Base-by-base conservation (phyloP, 2,888 invertebrate species). In the Clivina fossor region DNA sequence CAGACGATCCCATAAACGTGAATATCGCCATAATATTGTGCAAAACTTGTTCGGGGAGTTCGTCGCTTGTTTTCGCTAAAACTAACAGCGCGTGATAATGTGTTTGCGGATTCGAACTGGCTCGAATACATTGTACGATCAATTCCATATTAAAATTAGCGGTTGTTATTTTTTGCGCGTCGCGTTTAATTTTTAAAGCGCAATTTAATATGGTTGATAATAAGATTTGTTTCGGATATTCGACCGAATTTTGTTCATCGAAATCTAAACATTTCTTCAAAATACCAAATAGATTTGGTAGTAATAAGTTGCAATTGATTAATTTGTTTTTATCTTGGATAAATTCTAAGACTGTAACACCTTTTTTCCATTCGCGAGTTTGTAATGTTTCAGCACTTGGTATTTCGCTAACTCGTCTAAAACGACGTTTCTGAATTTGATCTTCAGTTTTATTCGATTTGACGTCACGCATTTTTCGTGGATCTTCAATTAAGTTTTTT, bases 1-100 rank as follows among this genome's bases (percentile, higher is more conserved):
- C 86, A 0, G 92, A 92, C 0, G 90, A 90, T 1, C 98, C 98
- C 86, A 99, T 94, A 68, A 98, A 99, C 0, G 97, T 96, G 70
- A 99, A 99, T 64, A 99, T 91, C 16, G 93, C 88, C 85, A 98
- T 95, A 2, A 96, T 89, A 66, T 96, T 93, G 68, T 93, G 89
- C 11, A 97, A 75, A 0, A 98, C 92, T 74, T 88, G 85, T 57
- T 86, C 83, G 0, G 93, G 93, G 55, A 89, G 79, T 66, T 91
- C 79, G 20, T 80, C 79, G 0, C 93, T 91, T 9, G 88, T 85
- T 55, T 88, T 82, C 0, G 90, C 84, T 1, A 98, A 77, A 1
- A 97, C 78, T 22, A 93, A 78, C 50, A 98, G 76, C 0, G 96
- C 93, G 66, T 95, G 93, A 65, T 96, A 90, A 68, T 98, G 96